Conservation (phyloP, 2,797 vertebrate species). For the Passerculus sandwichensis region DNA sequence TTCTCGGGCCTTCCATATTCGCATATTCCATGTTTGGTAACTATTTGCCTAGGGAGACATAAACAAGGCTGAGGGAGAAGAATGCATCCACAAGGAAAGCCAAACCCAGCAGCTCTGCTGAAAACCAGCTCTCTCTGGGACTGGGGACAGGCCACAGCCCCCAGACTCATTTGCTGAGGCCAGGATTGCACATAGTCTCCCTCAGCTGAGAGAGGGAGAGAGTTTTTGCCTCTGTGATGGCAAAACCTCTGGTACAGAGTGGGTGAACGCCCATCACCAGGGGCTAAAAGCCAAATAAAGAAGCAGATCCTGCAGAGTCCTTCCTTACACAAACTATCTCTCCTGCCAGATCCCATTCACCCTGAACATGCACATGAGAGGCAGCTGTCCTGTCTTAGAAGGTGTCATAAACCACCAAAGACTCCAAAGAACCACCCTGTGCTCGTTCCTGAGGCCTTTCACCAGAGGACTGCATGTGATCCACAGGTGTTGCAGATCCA, state of each 20-base stretch:
- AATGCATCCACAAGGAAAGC: neutral
- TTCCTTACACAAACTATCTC: neutral
- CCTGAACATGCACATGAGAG: fast-evolving
- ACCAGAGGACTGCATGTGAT: too few relatives aligned
- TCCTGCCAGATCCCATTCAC: neutral
- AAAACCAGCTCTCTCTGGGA: neutral
- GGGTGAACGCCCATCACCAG: neutral
- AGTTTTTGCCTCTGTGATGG: fast-evolving
- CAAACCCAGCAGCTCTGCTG: neutral
- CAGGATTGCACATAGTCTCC: too few relatives aligned
- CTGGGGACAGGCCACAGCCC: fast-evolving
- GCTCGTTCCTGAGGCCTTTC: neutral
- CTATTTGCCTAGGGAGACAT: neutral
- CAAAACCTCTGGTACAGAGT: neutral
- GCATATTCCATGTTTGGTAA: fast-evolving
- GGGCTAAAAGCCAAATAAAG: neutral
- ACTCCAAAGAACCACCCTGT: fast-evolving
- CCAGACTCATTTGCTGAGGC: neutral
- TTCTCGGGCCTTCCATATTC: fast-evolving
- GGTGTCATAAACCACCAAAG: neutral
- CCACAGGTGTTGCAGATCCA: neutral
- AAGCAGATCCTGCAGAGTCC: too few relatives aligned
- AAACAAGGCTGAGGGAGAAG: neutral
- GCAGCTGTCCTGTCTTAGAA: too few relatives aligned
- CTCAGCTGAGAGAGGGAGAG: fast-evolving